These are phyloP conservation scores for Eretmodus cyanostictus DNA, from an alignment of 2,113 vertebrate species.

Conservation along the genomic window DNA sequence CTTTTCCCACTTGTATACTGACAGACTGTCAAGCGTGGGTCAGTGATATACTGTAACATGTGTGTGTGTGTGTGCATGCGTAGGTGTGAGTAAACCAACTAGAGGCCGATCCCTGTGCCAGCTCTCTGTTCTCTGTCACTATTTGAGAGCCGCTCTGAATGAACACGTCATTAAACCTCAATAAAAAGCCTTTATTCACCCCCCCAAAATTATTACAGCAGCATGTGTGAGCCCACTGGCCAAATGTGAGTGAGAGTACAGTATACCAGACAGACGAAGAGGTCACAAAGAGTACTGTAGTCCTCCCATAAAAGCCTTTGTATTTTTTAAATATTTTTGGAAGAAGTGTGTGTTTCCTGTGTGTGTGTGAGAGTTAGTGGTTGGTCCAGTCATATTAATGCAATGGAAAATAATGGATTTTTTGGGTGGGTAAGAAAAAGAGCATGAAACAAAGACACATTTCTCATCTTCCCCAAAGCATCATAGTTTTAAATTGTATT, in stretches of 20 bases:
- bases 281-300: background rate
- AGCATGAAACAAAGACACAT: background rate
- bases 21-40: slow-evolving; percentile 31
- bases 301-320: background rate
- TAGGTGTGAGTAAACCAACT: slow-evolving; percentile 3
- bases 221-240: background rate
- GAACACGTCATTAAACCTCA: slow-evolving; percentile 41
- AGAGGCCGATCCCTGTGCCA: background rate
- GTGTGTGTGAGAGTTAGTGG: background rate
- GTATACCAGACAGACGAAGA: background rate
- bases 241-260: background rate
- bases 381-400: background rate
- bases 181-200: slow-evolving; percentile 32
- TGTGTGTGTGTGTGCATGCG: background rate
- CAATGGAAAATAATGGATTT: background rate
- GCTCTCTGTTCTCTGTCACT: slow-evolving; percentile 23
- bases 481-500: background rate
- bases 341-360: background rate
- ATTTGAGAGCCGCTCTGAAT: slow-evolving; percentile 10
- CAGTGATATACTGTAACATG: background rate
- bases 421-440: background rate
- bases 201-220: slow-evolving; percentile 18
- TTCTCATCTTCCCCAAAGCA: background rate
- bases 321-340: background rate
- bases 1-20: slow-evolving; percentile 36